A percentile compares a stretch with the other conserved stretches of the same genome.
phyloP scores from a whole-genome alignment of 2,888 invertebrate genomes.

The Lepeophtheirus nordmannii region DNA sequence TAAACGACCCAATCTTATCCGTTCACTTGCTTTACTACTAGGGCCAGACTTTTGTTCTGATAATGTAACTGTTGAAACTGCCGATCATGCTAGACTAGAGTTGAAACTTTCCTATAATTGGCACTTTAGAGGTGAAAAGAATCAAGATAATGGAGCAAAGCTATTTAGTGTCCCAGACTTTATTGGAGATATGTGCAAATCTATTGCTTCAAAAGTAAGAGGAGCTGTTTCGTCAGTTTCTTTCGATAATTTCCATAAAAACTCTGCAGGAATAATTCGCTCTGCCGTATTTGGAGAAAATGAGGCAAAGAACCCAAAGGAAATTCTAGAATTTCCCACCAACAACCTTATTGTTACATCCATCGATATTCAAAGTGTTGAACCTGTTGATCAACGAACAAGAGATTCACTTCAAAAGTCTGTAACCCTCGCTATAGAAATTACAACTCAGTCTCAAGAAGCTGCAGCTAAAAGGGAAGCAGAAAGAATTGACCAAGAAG shows the following conservation, averaged over 20 bases:
- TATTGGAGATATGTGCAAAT: conserved; percentile 40
- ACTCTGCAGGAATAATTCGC: conserved; percentile 39
- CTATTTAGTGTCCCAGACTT: conserved; percentile 40
- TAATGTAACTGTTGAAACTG: conserved; percentile 39
- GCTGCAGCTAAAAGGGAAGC: conserved; percentile 40
- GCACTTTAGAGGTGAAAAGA: conserved; percentile 35
- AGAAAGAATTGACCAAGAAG: conserved; percentile 39
- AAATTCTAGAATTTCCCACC: conserved; percentile 36
- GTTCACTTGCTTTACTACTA: conserved; percentile 37
- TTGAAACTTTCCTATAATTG: conserved; percentile 40
- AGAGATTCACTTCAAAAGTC: conserved; percentile 40
- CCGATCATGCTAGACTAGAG: conserved; percentile 39
- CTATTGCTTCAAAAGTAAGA: conserved; percentile 38
- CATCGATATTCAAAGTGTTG: conserved; percentile 40
- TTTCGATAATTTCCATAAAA: conserved; percentile 42
- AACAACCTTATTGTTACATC: conserved; percentile 38
- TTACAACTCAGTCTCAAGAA: conserved; percentile 41
- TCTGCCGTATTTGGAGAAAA: conserved; percentile 39
- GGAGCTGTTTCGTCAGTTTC: conserved; percentile 39
- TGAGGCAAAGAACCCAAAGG: conserved; percentile 35
- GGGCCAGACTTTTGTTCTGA: conserved; percentile 41
- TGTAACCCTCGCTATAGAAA: conserved; percentile 41
- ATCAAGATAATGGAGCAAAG: conserved; percentile 33
- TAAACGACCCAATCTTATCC: conserved; percentile 38
- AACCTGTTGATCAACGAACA: conserved; percentile 40